Percentiles rank a stretch among this genome's conserved stretches.
phyloP scores from a whole-genome alignment of 2,888 invertebrate species.

The Drosophila crucigera region DNA sequence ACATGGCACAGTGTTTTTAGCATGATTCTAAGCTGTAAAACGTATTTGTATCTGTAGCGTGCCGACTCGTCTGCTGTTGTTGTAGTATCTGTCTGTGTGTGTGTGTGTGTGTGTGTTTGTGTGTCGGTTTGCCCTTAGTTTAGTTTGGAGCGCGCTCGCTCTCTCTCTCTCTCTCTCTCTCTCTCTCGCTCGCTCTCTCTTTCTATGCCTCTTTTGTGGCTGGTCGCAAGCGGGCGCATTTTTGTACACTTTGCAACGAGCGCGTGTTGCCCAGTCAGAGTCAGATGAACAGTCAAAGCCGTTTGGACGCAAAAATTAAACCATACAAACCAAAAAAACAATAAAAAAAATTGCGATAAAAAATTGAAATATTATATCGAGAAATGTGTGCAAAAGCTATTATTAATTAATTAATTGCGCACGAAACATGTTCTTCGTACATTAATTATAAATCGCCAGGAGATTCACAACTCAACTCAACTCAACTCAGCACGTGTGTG shows the following conservation, averaged over 20 bases:
- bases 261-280: constrained; percentile 65
- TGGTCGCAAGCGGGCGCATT: constrained; percentile 50
- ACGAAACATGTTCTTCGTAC: constrained; percentile 28
- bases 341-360: constrained; percentile 19
- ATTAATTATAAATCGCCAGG: constrained; percentile 5
- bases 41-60: constrained; percentile 36
- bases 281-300: constrained; percentile 62
- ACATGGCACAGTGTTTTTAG: constrained; percentile 41
- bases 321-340: constrained; percentile 26
- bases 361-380: constrained; percentile 1
- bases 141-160: constrained; percentile 38
- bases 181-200: constrained; percentile 4
- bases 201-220: constrained; percentile 26
- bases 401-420: constrained; percentile 39
- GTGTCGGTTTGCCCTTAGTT: constrained; percentile 53
- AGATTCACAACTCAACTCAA: constrained; percentile 13
- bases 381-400: constrained; percentile 27
- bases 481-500: constrained; percentile 62
- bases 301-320: constrained; percentile 54
- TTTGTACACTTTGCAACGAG: constrained; percentile 64
- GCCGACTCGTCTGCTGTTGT: constrained; percentile 28
- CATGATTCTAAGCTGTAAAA: constrained; percentile 30
- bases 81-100: constrained; percentile 7
- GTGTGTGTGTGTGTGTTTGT: constrained; percentile 1
- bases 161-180: constrained; percentile 4